phyloP scores from a whole-genome alignment of 1,140 invertebrate species.

The Rhopalosiphum padi region DNA sequence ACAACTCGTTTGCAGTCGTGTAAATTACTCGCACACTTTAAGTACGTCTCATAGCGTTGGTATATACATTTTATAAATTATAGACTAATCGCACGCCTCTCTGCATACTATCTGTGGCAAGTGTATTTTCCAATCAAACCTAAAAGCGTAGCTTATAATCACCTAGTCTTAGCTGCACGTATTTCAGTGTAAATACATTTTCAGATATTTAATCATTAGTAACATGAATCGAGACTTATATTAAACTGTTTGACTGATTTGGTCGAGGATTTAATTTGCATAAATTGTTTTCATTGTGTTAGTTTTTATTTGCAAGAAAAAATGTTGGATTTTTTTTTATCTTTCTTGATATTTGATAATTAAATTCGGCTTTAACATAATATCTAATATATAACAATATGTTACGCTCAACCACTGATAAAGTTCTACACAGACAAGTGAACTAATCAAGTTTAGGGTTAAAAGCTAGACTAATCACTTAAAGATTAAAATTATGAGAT shows the following conservation, averaged over 20 bases:
- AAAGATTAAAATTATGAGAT: too few species aligned
- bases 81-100: neutral
- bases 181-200: neutral
- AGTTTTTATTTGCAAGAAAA: too few species aligned
- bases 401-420: neutral
- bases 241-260: neutral
- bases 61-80: neutral
- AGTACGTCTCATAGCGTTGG: neutral
- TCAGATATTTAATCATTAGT: neutral
- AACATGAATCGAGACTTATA: neutral
- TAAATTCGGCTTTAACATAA: neutral
- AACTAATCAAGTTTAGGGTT: neutral
- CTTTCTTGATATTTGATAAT: neutral
- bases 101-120: neutral
- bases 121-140: neutral
- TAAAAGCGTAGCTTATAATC: neutral
- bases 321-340: too few species aligned
- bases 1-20: too few species aligned
- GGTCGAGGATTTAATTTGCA: neutral
- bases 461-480: neutral
- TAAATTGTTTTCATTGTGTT: neutral
- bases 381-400: neutral
- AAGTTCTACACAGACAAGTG: neutral
- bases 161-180: neutral
- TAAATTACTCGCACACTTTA: neutral